Base-by-base conservation (phyloP, 2,113 vertebrate species). In the Canis aureus region DNA sequence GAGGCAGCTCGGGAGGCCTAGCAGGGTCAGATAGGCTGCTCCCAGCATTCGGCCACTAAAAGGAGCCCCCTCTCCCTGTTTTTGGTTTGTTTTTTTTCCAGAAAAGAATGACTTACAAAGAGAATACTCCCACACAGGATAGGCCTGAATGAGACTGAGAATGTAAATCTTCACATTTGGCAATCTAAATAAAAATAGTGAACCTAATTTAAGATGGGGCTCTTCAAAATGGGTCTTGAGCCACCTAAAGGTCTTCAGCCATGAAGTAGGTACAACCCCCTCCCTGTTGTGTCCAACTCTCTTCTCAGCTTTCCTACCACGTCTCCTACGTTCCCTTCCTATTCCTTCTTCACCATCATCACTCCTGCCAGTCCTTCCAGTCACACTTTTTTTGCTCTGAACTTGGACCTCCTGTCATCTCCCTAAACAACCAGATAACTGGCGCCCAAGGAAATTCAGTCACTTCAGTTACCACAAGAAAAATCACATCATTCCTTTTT, bases 261-360 rank as follows among this genome's bases (percentile, higher is more conserved):
- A 60, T 0, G 76, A 73, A n/a, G 16, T 0, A 6, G 85, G 38
- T 0, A 1, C 8, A 19, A 22, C 3, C 35, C 51, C 38, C 2
- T 27, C 7, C 20, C 3, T 20, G 59, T n/a, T 22, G 55, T 10
- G 38, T 29, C 71, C 43, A n/a, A 7, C 23, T 55, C 59, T 25
- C 62, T 49, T 29, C 89, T 76, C 27, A 5, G 43, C 16, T 15
- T 20, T 27, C 32, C n/a, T 3, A 27, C 43, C 49, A 4, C 23
- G 11, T 15, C 76, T 29, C 8, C n/a, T 38, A 43, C 32, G 60
- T 10, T 19, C 20, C 23, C 57, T 49, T 53, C 81, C 62, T 8
- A 11, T 19, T 35, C 16, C 1, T 12, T 62, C 79, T 43, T 16
- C 17, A 7, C 69, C 27, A 5, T 11, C 17, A 9, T 5, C 57